Evolutionary conservation across 2,888 invertebrate genomes (phyloP), one percentile per base, ranked within the genome.

Genomic region (Callyntrura guangdongensis): DNA sequence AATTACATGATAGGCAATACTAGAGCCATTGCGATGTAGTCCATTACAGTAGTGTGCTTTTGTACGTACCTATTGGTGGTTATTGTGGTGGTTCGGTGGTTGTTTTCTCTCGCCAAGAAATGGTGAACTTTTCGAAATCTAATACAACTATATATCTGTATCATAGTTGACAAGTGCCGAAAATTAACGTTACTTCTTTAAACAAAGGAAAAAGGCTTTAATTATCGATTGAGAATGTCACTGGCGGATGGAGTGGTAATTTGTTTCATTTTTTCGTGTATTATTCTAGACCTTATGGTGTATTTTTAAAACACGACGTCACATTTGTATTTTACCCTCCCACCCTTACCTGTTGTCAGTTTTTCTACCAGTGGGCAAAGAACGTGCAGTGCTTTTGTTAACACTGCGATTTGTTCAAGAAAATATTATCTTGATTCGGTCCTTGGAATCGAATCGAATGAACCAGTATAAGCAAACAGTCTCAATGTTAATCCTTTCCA

Each of bases 191-290:
- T 59, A 17, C 8, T 59, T 17, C 0, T 6, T 17, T 36, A 2
- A 36, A 36, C 6, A 36, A 36, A 36, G 36, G 6, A 36, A 36
- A 36, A 72, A 45, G 9, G 9, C 17, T 72, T 45, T 45, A 72
- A 45, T 45, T 17, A 6, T n/a, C 27, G 45, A 72, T 45, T 47
- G 56, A 45, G n/a, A 72, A 89, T 89, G 89, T 89, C 89, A 14
- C 25, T 89, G 27, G 6, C n/a, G 8, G 89, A 36, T 64, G 89
- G 89, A 83, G 77, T 89, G 83, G 89, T 89, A 83, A 89, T 74
- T 56, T 47, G 14, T 69, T 25, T 27, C 2, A 11, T 11, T 8
- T 22, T 69, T 25, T 25, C 0, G 6, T 22, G 64, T 17, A 64
- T 22, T 9, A 17, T 64, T 3, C 9, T 72, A 5, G 2, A 11